Evolutionary conservation across 1,140 invertebrate species (phyloP).

Genomic region (Littorina saxatilis): DNA sequence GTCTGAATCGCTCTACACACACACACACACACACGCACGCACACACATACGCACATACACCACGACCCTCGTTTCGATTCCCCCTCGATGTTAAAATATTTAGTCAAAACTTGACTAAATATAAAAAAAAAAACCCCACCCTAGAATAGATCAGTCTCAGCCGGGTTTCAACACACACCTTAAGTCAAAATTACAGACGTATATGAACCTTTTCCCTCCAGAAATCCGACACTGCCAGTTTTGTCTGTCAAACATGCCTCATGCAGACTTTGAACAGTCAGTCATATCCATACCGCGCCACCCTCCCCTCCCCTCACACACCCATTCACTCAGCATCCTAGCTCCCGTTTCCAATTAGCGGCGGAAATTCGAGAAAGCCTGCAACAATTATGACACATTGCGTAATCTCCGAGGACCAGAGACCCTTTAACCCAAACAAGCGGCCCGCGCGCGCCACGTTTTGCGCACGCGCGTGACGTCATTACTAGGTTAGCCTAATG

Average conservation of each 20-base stretch:
- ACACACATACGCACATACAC: background rate
- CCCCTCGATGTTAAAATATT: background rate
- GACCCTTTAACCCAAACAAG: constrained; percentile 4
- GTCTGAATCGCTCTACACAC: too few species aligned
- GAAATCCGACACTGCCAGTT: too few species aligned
- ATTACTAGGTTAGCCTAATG: constrained; percentile 26
- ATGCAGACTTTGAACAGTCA: too few species aligned
- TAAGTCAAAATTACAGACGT: too few species aligned
- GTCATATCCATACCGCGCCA: too few species aligned
- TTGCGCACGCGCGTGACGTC: constrained; percentile 23
- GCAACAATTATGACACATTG: constrained; percentile 24
- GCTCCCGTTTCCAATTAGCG: constrained; percentile 9
- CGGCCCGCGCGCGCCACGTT: background rate
- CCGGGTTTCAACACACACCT: background rate
- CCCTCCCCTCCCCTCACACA: too few species aligned
- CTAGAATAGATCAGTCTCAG: background rate
- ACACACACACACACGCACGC: background rate
- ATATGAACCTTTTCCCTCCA: too few species aligned
- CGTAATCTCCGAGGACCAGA: constrained; percentile 8
- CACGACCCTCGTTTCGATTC: background rate
- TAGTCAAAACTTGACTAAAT: too few species aligned
- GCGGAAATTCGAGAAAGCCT: background rate
- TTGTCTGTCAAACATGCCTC: too few species aligned
- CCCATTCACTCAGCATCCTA: too few species aligned
- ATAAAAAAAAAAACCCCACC: background rate